Evolutionary conservation across 53 echinoderm and acorn worm genomes (phyloP).

Genomic region (Crossaster papposus): DNA sequence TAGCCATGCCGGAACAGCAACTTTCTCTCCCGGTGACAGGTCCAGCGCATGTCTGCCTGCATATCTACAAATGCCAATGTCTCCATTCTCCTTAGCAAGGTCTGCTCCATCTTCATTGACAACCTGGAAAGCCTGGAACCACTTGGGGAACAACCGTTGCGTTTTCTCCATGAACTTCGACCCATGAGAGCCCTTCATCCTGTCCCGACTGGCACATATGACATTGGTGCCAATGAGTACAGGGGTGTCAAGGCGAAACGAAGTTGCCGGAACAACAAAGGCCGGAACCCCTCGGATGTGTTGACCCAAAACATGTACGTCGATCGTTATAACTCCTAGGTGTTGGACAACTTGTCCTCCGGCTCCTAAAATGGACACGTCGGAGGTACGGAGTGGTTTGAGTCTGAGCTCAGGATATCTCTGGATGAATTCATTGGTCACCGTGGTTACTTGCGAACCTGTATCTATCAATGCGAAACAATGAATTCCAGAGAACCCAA

Average conservation of each 20-base stretch:
- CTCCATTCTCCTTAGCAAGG: neutral
- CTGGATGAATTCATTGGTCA: constrained; percentile 8
- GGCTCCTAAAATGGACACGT: constrained; percentile 8
- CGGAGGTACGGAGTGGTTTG: neutral
- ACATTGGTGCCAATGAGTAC: constrained; percentile 48
- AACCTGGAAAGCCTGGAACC: constrained; percentile 35
- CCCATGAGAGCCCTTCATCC: neutral
- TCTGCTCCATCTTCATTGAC: constrained; percentile 38
- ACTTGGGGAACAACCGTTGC: neutral
- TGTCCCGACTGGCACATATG: constrained; percentile 18
- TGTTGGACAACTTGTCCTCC: constrained; percentile 20
- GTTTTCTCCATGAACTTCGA: neutral
- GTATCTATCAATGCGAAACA: constrained; percentile 3
- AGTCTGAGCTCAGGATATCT: neutral
- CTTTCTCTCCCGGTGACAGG: neutral
- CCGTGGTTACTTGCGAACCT: constrained; percentile 24
- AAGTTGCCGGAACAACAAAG: too few species aligned
- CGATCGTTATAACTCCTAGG: neutral
- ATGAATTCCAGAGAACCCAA: neutral
- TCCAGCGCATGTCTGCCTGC: neutral
- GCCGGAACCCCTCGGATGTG: neutral
- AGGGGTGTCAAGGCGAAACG: constrained; percentile 9
- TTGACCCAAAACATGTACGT: constrained; percentile 1
- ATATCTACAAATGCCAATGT: constrained; percentile 3
- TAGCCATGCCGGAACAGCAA: constrained; percentile 1